Percentiles rank a stretch among this genome's conserved stretches.
phyloP scores from a whole-genome alignment of 2,888 invertebrate species.

The Cephus sareptanus region DNA sequence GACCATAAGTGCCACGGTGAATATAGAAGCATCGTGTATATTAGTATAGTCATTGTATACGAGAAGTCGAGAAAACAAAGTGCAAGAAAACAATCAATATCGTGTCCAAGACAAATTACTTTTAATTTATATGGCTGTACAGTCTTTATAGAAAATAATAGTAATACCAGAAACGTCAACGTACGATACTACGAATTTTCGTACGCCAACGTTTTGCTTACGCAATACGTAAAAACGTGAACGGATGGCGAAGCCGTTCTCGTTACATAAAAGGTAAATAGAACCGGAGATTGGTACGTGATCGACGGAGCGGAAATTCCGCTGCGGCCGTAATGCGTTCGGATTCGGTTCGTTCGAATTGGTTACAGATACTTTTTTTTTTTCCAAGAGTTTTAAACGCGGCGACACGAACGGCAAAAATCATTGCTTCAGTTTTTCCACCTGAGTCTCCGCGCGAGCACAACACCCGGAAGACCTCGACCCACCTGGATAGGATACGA shows the following conservation, averaged over 20 bases:
- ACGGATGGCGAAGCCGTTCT: background rate
- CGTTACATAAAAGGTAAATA: slow-evolving; percentile 1
- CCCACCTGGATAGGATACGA: background rate
- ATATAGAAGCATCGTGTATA: background rate
- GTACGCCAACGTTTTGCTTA: no score
- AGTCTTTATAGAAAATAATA: no score
- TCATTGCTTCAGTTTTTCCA: background rate
- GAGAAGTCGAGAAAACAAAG: background rate
- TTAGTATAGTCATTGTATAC: background rate
- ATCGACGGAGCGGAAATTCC: slow-evolving; percentile 25
- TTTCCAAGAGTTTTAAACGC: background rate
- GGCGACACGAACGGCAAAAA: background rate
- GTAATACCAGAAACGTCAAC: no score
- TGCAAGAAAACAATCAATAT: background rate
- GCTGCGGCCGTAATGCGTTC: slow-evolving; percentile 20
- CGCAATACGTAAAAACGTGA: background rate
- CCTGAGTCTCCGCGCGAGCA: background rate
- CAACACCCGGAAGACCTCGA: background rate
- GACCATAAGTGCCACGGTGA: background rate
- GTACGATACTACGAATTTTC: no score
- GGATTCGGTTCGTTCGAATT: background rate
- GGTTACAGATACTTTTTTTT: background rate
- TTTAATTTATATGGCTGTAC: no score
- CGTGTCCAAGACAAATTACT: no score
- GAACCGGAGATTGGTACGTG: slow-evolving; percentile 14